Evolutionary conservation across 1,140 invertebrate species (phyloP), one percentile per base, ranked within the genome.

Genomic region (Bradynema listronoti): DNA sequence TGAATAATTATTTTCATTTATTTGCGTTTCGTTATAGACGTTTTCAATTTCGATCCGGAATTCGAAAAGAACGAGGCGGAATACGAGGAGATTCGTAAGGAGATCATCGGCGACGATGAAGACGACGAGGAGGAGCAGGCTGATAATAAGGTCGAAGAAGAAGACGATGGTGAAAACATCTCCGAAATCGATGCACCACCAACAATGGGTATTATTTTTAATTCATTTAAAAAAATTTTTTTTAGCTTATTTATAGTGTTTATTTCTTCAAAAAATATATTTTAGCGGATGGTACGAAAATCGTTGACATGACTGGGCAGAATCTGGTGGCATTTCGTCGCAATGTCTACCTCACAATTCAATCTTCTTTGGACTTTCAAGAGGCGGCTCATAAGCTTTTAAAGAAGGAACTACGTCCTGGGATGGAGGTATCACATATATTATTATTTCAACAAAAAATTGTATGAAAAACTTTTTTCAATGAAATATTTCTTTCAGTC

Each of bases 351-450:
- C 80, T 99, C 27, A 98, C 92, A 0, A 93, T 99, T 58, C 91
- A 97, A 74, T 96, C 91, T 0, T 95, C 91, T 80, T 85, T 99
- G 65, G 90, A 96, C 78, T 95, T 90, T 82, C 92, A 99, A 79
- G 95, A 99, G 83, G 94, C 91, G 80, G 91, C 91, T 24, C 95
- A 99, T 76, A 99, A 98, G 80, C 78, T 99, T 3, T 86, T 98
- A 81, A 96, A 93, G 80, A 88, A 97, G 86, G 87, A 95, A 60
- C 78, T 98, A 6, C 93, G 94, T 79, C 91, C 82, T 16, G 80
- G 80, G 33, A 79, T 84, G 63, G 81, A 84, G 69, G 80, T 75
- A 14, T 29, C n/a, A n/a, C n/a, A n/a, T n/a, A n/a, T n/a, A n/a
- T n/a, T n/a, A n/a, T n/a, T n/a, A n/a, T n/a, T n/a, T n/a, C n/a